phyloP scores from a whole-genome alignment of 2,888 invertebrate species.

The Drosophila quinaria region DNA sequence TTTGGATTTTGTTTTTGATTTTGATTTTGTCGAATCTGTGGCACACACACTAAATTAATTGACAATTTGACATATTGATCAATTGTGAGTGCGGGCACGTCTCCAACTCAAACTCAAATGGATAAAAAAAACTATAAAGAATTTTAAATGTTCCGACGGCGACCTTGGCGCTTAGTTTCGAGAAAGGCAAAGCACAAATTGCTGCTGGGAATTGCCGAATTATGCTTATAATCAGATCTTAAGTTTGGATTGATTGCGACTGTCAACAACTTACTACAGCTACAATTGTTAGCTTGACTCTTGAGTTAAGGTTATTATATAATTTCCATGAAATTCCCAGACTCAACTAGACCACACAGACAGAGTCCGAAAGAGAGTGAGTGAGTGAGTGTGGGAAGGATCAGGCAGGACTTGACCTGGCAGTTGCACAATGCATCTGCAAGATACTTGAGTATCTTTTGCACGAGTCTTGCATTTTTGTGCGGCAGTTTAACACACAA shows the following conservation, averaged over 20 bases:
- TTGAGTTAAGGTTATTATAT: slow-evolving; percentile 2
- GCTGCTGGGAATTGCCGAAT: slow-evolving; percentile 34
- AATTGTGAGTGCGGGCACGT: slow-evolving; percentile 73
- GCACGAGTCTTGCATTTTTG: slow-evolving; percentile 14
- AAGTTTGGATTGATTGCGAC: slow-evolving; percentile 27
- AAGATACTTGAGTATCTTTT: slow-evolving; percentile 13
- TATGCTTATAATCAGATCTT: slow-evolving; percentile 17
- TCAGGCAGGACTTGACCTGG: slow-evolving; percentile 55
- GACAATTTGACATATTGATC: slow-evolving; percentile 76
- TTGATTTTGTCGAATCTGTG: slow-evolving; percentile 4
- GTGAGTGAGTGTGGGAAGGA: slow-evolving; percentile 31
- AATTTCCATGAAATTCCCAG: slow-evolving; percentile 11
- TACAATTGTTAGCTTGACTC: neutral
- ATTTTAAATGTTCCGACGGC: slow-evolving; percentile 52
- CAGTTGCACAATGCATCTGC: slow-evolving; percentile 40
- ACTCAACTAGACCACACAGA: neutral
- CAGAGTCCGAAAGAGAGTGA: neutral
- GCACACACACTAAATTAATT: slow-evolving; percentile 42
- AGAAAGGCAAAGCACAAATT: slow-evolving; percentile 48
- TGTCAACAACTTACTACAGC: neutral
- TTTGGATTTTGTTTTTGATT: too few species aligned
- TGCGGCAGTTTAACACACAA: slow-evolving; percentile 12
- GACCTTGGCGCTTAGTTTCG: slow-evolving; percentile 45
- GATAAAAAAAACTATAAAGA: slow-evolving; percentile 45
- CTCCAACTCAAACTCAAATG: slow-evolving; percentile 38